A percentile compares a stretch with the other conserved stretches of the same genome.
phyloP scores from a whole-genome alignment of 2,888 invertebrate genomes.

The Colletes collaris region DNA sequence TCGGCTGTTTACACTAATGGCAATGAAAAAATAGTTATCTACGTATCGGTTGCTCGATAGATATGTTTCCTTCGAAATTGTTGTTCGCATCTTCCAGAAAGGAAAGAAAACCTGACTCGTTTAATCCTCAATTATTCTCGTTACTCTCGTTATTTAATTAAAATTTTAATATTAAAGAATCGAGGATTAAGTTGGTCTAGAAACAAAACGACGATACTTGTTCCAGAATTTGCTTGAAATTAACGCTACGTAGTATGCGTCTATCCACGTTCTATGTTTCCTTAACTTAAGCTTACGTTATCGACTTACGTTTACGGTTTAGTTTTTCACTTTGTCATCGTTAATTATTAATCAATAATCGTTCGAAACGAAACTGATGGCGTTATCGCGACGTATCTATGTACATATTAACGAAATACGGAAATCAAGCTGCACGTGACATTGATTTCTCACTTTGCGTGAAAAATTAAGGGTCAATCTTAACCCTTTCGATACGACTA shows the following conservation, averaged over 20 bases:
- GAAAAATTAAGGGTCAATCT: too few relatives aligned
- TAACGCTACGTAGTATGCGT: slow-evolving; percentile 21
- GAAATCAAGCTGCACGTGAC: slow-evolving; percentile 11
- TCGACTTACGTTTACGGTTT: slow-evolving; percentile 6
- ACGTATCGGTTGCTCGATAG: slow-evolving; percentile 51
- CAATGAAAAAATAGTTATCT: slow-evolving; percentile 67
- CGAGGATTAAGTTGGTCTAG: slow-evolving; percentile 1
- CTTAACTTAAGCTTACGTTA: slow-evolving; percentile 14
- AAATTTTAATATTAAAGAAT: not conserved
- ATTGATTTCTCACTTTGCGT: too few relatives aligned
- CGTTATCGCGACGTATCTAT: not conserved
- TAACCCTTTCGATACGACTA: too few relatives aligned
- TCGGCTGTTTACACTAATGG: slow-evolving; percentile 44
- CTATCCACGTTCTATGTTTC: slow-evolving; percentile 39
- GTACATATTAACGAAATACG: not conserved
- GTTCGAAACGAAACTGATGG: slow-evolving; percentile 21
- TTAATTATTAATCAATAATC: slow-evolving; percentile 12
- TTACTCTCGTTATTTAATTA: too few relatives aligned
- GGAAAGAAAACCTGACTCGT: slow-evolving; percentile 5
- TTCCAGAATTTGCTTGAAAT: slow-evolving; percentile 26
- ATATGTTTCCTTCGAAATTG: slow-evolving; percentile 58
- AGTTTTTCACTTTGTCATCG: slow-evolving; percentile 12
- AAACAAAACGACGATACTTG: not conserved
- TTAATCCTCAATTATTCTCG: slow-evolving; percentile 2
- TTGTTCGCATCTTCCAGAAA: slow-evolving; percentile 35